Evolutionary conservation across 2,797 vertebrate genomes (phyloP), one percentile per base, ranked within the genome.

Genomic region (Euphonia xanthogaster): DNA sequence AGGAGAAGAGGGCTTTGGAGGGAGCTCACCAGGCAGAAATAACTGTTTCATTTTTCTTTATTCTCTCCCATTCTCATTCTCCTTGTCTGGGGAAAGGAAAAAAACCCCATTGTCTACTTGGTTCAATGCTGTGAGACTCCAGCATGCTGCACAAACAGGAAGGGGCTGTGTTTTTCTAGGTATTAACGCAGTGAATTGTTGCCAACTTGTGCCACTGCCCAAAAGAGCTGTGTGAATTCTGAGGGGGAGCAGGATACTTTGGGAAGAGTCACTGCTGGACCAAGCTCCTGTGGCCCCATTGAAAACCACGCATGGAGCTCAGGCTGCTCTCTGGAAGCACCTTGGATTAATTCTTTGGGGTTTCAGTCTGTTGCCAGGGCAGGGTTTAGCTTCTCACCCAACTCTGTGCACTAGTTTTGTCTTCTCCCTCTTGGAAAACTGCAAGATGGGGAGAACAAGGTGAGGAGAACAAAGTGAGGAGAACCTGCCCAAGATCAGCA

Each of bases 401-500:
- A 14, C 7, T 24, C 39, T 39, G 23, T 39, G 9, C 55, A 61
- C 39, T 25, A 6, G 4, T 39, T 3, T 72, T 28, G n/a, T 4
- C 33, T 21, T 91, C n/a, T 86, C 65, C 85, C 37, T 76, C 90
- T 57, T 75, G 98, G 98, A 98, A 98, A 98, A 98, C 90, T 98
- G 37, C 97, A 98, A 93, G 94, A 93, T 37, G 97, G 98, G 66
- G 97, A 98, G 67, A 97, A 98, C 90, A 98, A 93, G 94, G 93
- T 35, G 97, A 98, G 66, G 97, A 98, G 67, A 97, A 98, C 91
- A 98, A 98, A 95, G 91, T 10, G 97, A 98, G 62, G 97, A 98
- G 53, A 97, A 98, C 51, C 93, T 98, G 22, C 97, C 93, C 58
- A 98, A 98, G 88, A 98, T 78, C 82, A 98, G 95, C 93, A 98